Evolutionary conservation across 2,113 vertebrate species (phyloP).

Genomic region (Smithornis capensis): DNA sequence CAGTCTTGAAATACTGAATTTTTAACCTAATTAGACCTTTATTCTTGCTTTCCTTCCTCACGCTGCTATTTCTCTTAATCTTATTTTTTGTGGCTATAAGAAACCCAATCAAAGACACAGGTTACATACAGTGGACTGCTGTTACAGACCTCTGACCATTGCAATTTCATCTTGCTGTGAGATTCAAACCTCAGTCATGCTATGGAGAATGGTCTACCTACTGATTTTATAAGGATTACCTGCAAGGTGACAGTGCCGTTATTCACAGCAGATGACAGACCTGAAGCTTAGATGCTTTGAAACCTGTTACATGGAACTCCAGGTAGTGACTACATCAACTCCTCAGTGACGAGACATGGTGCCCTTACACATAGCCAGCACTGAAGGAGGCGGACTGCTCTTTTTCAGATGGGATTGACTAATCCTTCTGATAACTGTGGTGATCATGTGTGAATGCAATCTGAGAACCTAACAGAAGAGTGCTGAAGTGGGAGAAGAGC

Average conservation of each 20-base stretch:
- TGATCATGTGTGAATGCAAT: background rate
- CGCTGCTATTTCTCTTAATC: background rate
- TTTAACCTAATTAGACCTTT: background rate
- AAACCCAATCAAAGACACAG: background rate
- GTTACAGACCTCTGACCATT: background rate
- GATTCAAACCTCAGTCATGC: background rate
- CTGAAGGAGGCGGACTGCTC: background rate
- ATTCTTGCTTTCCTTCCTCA: background rate
- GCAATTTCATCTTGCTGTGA: background rate
- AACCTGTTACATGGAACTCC: background rate
- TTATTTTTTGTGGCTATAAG: background rate
- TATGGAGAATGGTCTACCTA: background rate
- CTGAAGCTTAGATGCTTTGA: background rate
- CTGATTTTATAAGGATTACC: background rate
- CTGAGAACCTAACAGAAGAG: background rate
- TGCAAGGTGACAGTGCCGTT: background rate
- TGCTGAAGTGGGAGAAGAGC: background rate
- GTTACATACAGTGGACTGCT: background rate
- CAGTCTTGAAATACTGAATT: background rate
- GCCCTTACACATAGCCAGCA: background rate
- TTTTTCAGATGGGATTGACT: background rate
- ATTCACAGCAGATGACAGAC: background rate
- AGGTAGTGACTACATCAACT: background rate
- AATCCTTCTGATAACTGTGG: background rate
- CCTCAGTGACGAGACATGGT: accelerated